Evolutionary conservation across 2,888 invertebrate species (phyloP).

Genomic region (Stomorhina lunata): DNA sequence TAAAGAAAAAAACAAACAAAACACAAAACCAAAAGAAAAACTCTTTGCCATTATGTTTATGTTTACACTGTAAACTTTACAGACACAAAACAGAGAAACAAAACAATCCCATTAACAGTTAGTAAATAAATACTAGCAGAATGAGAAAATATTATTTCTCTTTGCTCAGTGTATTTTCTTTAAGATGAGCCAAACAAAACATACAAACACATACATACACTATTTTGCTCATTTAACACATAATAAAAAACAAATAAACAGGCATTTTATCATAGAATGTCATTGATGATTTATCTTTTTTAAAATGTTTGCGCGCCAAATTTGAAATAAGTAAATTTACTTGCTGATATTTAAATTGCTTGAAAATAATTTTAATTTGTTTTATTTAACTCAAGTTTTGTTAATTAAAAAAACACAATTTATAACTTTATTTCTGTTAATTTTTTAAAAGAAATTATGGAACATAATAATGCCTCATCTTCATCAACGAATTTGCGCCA

Average conservation of each 20-base stretch:
- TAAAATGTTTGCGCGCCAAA: constrained; percentile 51
- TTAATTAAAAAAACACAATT: constrained; percentile 18
- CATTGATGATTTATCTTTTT: constrained; percentile 54
- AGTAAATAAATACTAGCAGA: constrained; percentile 2
- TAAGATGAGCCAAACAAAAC: background rate
- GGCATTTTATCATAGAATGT: constrained; percentile 50
- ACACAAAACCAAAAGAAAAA: background rate
- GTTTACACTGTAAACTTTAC: too few relatives aligned
- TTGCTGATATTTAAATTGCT: background rate
- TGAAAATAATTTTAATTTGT: too few relatives aligned
- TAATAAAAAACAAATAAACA: constrained; percentile 50
- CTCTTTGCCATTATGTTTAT: background rate
- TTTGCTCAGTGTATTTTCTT: constrained; percentile 11
- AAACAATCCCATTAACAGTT: constrained; percentile 30
- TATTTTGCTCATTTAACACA: constrained; percentile 49
- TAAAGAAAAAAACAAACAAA: background rate
- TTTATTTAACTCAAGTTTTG: background rate
- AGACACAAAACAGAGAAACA: constrained; percentile 2
- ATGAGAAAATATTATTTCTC: background rate
- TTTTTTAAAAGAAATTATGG: constrained; percentile 71
- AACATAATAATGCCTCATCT: constrained; percentile 74
- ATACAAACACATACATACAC: background rate
- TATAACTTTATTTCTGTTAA: background rate
- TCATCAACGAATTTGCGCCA: constrained; percentile 66
- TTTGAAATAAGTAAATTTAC: background rate